Evolutionary conservation across 2,797 vertebrate species (phyloP).

Genomic region (Melanotaenia parkinsoni): DNA sequence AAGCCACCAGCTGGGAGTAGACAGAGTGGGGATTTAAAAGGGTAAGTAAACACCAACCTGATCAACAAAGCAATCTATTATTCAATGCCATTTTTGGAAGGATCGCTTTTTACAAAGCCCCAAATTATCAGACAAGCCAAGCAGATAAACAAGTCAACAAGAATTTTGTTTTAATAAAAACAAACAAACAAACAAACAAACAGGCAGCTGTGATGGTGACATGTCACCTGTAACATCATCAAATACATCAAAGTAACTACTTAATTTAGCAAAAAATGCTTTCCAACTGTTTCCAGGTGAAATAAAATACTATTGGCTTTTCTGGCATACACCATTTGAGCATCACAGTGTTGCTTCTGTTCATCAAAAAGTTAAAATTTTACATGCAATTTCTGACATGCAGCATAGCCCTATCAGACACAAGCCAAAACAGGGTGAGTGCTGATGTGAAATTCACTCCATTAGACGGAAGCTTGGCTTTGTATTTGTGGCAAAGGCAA

Average conservation of each 20-base stretch:
- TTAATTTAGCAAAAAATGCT: constrained; percentile 24
- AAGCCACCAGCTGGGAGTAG: constrained; percentile 92
- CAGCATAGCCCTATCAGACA: constrained; percentile 89
- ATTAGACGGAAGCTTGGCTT: constrained; percentile 83
- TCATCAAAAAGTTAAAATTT: constrained; percentile 23
- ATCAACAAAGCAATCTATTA: constrained; percentile 92
- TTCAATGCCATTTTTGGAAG: constrained; percentile 91
- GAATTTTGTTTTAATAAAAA: constrained; percentile 22
- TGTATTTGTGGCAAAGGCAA: constrained; percentile 89
- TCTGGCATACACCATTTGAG: background rate
- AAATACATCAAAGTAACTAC: constrained; percentile 37
- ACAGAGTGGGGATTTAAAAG: constrained; percentile 90
- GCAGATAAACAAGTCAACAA: constrained; percentile 60
- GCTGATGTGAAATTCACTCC: constrained; percentile 88
- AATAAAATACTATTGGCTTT: constrained; percentile 16
- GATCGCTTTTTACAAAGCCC: constrained; percentile 87
- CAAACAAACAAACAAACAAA: constrained; percentile 32
- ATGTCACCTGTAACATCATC: constrained; percentile 31
- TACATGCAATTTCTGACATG: constrained; percentile 38
- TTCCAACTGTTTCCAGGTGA: constrained; percentile 11
- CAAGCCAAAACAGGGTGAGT: constrained; percentile 88
- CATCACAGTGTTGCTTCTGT: background rate
- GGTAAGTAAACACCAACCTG: constrained; percentile 93
- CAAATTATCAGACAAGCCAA: constrained; percentile 73
- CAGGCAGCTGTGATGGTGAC: constrained; percentile 47